Evolutionary conservation across 2,113 vertebrate genomes (phyloP), one percentile per base, ranked within the genome.

Genomic region (Elephas maximus): DNA sequence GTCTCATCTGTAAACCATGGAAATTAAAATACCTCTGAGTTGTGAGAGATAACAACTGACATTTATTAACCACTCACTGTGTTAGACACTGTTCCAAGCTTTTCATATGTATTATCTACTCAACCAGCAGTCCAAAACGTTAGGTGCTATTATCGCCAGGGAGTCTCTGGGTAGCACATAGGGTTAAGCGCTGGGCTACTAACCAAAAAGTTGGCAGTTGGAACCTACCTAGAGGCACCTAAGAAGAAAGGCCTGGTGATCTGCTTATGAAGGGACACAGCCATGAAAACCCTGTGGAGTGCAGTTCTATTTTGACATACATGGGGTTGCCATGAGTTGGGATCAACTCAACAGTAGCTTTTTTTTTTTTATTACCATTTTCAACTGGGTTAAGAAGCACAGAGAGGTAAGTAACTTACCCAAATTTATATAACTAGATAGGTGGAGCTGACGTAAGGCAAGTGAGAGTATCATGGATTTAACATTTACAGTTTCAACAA

Each of bases 371-470:
- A 74, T 74, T 5, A 74, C 80, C 62, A 18, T 57, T 92, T 90
- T 89, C 87, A 81, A 71, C 28, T 57, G 65, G 37, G 11, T 85
- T 20, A 89, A 51, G n/a, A 67, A n/a, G 71, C 44, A 71, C 67
- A 30, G 33, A 92, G 86, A 90, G 28, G 18, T 92, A 69, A 92
- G 77, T 88, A 26, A 51, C 51, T 90, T 93, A 10, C 37, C 65
- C 37, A 88, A 7, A 51, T 89, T 63, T 84, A 26, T 69, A 65
- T 69, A 83, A 62, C 23, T 48, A 69, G 33, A 10, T 74, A 8
- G 67, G 44, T 67, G 74, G 33, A 81, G 41, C n/a, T 28, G 8
- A 86, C 86, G 37, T 77, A 41, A 69, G 33, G 45, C 33, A 88
- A 4, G 51, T 82, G 24, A 80, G 85, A 71, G 20, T 44, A 41